These are phyloP conservation scores for Acanthochromis polyacanthus DNA, from an alignment of 2,113 vertebrate species.

Conservation along the genomic window DNA sequence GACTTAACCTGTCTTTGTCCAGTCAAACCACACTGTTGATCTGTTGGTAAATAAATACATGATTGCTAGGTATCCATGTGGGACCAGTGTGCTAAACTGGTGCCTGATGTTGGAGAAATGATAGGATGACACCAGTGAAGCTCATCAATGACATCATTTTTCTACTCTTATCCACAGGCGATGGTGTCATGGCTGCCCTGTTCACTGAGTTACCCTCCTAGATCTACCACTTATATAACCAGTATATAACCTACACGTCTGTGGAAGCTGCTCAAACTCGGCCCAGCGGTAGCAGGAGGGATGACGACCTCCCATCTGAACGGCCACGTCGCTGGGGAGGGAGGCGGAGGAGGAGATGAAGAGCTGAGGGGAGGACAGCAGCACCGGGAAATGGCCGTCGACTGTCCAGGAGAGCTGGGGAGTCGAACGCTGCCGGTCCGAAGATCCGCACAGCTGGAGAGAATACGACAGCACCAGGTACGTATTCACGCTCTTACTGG, in stretches of 20 bases:
- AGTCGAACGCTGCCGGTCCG: constrained; percentile 92
- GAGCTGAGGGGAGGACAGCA: constrained; percentile 87
- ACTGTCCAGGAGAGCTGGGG: constrained; percentile 95
- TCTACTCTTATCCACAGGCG: constrained; percentile 47
- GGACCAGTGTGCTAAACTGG: too few species aligned
- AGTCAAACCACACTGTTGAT: too few species aligned
- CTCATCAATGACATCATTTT: background rate
- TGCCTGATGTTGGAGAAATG: background rate
- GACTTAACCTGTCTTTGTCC: too few species aligned
- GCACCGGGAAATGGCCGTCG: constrained; percentile 97
- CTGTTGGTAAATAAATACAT: too few species aligned
- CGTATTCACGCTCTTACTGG: background rate
- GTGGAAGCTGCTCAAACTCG: constrained; percentile 1
- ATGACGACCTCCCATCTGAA: constrained; percentile 98
- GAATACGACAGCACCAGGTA: constrained; percentile 95
- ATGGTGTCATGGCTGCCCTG: constrained; percentile 63
- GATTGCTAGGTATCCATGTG: too few species aligned
- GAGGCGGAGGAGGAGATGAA: constrained; percentile 84
- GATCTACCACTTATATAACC: constrained; percentile 2
- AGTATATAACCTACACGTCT: background rate
- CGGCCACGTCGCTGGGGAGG: constrained; percentile 92
- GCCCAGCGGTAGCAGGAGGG: constrained; percentile 24
- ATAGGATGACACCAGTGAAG: background rate
- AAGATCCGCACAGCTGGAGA: constrained; percentile 93
- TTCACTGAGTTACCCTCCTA: constrained; percentile 64